Evolutionary conservation across 2,797 vertebrate species (phyloP).

Genomic region (Gadopsis bispinosus): DNA sequence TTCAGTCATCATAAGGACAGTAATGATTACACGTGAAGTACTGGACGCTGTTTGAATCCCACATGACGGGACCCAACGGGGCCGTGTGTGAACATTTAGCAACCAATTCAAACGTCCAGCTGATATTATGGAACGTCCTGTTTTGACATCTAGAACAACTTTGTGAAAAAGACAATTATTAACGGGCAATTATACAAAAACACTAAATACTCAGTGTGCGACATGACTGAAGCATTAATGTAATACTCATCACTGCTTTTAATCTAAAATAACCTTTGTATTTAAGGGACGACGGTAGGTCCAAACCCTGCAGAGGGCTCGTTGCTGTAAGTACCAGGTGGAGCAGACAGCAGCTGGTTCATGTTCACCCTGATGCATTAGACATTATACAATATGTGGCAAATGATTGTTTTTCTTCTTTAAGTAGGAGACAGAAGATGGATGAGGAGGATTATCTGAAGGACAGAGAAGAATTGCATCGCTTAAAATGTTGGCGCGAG

Average conservation of each 20-base stretch:
- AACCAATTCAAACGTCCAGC: background rate
- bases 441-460: conserved; percentile 16
- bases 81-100: too few species aligned
- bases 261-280: too few species aligned
- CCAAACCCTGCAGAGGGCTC: background rate
- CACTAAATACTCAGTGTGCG: background rate
- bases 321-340: background rate
- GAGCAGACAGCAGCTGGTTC: conserved; percentile 20
- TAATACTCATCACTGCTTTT: too few species aligned
- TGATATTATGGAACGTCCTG: background rate
- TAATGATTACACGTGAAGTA: too few species aligned
- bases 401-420: conserved; percentile 9
- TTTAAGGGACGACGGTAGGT: too few species aligned
- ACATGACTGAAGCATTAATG: too few species aligned
- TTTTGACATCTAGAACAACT: background rate
- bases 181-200: background rate
- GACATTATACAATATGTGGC: background rate
- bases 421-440: background rate
- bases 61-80: too few species aligned
- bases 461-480: conserved; percentile 34
- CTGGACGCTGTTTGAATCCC: too few species aligned
- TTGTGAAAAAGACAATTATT: background rate
- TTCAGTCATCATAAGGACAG: too few species aligned
- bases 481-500: conserved; percentile 19
- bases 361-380: background rate